Conservation (phyloP, 2,888 invertebrate genomes). For the Latrodectus elegans region DNA sequence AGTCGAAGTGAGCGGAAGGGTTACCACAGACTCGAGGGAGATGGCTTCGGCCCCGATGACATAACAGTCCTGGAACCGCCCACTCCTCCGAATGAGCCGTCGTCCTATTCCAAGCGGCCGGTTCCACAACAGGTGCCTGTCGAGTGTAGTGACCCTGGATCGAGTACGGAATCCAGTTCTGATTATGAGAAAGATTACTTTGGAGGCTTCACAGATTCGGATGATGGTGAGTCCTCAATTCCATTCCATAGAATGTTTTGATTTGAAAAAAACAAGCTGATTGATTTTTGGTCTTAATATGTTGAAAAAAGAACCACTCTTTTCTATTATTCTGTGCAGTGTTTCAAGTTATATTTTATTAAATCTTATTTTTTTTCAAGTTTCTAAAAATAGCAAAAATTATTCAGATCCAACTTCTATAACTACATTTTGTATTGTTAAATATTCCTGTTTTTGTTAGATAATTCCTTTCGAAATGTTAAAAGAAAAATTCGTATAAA, state of each 20-base stretch:
- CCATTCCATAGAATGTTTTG: too few species aligned
- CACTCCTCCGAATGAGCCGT: neutral
- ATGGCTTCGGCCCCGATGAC: slow-evolving; percentile 4
- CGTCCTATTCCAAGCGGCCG: slow-evolving; percentile 11
- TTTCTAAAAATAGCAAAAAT: too few species aligned
- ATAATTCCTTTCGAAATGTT: too few species aligned
- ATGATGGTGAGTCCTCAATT: slow-evolving; percentile 31
- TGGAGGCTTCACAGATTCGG: slow-evolving; percentile 52
- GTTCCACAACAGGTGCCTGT: neutral
- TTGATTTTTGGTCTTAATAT: too few species aligned
- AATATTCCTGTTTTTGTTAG: too few species aligned
- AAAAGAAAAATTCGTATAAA: too few species aligned
- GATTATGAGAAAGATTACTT: slow-evolving; percentile 56
- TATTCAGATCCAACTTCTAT: too few species aligned
- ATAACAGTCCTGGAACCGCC: slow-evolving; percentile 9
- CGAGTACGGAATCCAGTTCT: slow-evolving; percentile 29
- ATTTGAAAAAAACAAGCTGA: too few species aligned
- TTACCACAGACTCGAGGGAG: slow-evolving; percentile 41
- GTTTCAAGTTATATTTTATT: neutral
- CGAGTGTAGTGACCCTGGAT: slow-evolving; percentile 5
- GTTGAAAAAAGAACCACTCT: too few species aligned
- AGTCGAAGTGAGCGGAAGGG: slow-evolving; percentile 17
- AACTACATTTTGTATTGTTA: too few species aligned
- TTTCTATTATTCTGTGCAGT: neutral
- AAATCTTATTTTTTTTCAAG: too few species aligned